These are phyloP conservation scores for Antennarius maculatus DNA, from an alignment of 2,797 vertebrate genomes.

Conservation along the genomic window DNA sequence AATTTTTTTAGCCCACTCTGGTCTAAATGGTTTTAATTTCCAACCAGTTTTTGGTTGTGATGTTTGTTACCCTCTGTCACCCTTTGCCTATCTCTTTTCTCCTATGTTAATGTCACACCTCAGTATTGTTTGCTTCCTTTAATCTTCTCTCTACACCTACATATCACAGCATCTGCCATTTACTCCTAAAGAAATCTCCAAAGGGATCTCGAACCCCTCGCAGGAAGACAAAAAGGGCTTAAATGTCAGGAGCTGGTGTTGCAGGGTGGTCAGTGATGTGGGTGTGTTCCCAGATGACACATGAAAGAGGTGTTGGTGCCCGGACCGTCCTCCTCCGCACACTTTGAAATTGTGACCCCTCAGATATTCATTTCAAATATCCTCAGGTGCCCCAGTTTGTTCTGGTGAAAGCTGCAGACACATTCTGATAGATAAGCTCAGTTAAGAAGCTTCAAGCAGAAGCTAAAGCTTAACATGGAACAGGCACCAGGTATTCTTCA, in stretches of 20 bases:
- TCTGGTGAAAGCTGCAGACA: slow-evolving; percentile 19
- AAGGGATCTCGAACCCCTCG: slow-evolving; percentile 29
- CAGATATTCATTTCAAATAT: slow-evolving; percentile 65
- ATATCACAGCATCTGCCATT: slow-evolving; percentile 30
- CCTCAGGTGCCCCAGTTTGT: slow-evolving; percentile 14
- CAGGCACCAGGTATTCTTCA: background rate
- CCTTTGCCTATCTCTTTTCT: slow-evolving; percentile 33
- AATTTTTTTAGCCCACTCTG: no score
- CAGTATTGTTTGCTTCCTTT: slow-evolving; percentile 9
- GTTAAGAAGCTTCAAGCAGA: background rate
- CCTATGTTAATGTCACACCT: slow-evolving; percentile 34
- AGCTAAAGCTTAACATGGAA: background rate
- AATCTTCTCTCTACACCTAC: slow-evolving; percentile 14
- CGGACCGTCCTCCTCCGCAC: slow-evolving; percentile 11
- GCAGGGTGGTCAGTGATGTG: slow-evolving; percentile 22
- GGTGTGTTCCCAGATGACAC: slow-evolving; percentile 27
- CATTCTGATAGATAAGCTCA: slow-evolving; percentile 19
- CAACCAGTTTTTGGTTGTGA: no score
- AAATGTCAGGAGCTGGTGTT: slow-evolving; percentile 64
- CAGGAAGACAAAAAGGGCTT: slow-evolving; percentile 47
- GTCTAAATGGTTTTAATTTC: no score
- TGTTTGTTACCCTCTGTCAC: slow-evolving; percentile 3
- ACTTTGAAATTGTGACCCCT: slow-evolving; percentile 66
- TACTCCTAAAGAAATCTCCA: slow-evolving; percentile 16
- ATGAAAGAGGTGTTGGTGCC: slow-evolving; percentile 48